Evolutionary conservation across 2,113 vertebrate genomes (phyloP).

Genomic region (Tonatia bakeri): DNA sequence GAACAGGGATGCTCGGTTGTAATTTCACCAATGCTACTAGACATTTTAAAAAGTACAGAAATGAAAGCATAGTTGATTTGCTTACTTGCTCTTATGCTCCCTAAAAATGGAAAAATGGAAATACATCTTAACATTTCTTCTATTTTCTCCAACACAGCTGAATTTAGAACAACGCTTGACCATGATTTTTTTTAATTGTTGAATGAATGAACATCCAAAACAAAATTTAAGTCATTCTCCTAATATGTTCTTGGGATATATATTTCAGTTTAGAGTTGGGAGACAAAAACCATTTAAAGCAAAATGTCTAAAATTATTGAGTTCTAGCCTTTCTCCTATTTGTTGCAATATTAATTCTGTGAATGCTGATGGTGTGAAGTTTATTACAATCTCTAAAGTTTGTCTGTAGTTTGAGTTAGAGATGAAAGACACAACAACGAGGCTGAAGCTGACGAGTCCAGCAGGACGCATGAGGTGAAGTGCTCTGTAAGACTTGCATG

Average conservation of each 20-base stretch:
- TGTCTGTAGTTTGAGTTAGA: neutral
- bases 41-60: neutral
- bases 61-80: neutral
- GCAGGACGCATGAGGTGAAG: neutral
- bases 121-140: neutral
- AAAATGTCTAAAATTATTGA: neutral
- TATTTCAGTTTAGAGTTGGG: neutral
- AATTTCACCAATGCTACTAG: neutral
- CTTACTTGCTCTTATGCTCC: neutral
- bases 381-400: neutral
- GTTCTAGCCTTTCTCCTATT: neutral
- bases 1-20: neutral
- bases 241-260: neutral
- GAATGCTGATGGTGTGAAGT: neutral
- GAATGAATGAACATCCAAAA: neutral
- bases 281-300: neutral
- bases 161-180: neutral
- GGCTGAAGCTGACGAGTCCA: neutral
- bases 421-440: neutral
- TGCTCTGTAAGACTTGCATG: neutral
- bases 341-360: neutral
- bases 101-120: neutral
- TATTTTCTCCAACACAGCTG: neutral
- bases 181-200: neutral
- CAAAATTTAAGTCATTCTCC: neutral